Evolutionary conservation across 2,888 invertebrate species (phyloP).

Genomic region (Tanytarsus gracilentus): DNA sequence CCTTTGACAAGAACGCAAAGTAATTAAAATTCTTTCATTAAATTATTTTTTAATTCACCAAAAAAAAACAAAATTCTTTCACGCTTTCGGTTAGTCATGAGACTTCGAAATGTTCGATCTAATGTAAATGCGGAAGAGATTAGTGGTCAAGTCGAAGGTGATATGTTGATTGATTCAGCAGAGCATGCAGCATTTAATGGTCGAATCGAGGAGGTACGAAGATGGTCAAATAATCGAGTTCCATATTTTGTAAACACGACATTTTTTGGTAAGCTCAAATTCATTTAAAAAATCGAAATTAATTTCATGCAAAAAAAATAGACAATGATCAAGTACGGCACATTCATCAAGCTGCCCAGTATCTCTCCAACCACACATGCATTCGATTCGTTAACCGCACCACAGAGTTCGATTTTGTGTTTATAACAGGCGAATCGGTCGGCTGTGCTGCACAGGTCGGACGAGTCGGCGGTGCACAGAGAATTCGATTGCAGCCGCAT

Average conservation of each 20-base stretch:
- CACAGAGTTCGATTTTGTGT: slow-evolving; percentile 1
- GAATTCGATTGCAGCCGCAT: slow-evolving; percentile 16
- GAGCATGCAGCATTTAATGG: slow-evolving; percentile 31
- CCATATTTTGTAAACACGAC: slow-evolving; percentile 55
- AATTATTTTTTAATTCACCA: too few species aligned
- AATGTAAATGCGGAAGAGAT: slow-evolving; percentile 51
- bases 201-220: slow-evolving; percentile 42
- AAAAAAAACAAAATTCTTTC: too few species aligned
- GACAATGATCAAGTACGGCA: slow-evolving; percentile 9
- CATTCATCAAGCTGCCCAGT: slow-evolving; percentile 11
- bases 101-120: neutral
- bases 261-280: slow-evolving; percentile 38
- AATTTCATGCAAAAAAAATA: neutral
- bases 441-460: slow-evolving; percentile 11
- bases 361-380: neutral
- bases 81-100: neutral
- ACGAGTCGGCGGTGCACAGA: slow-evolving; percentile 2
- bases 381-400: slow-evolving; percentile 1
- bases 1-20: too few species aligned
- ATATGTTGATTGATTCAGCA: slow-evolving; percentile 53
- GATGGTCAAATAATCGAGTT: slow-evolving; percentile 58
- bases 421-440: slow-evolving; percentile 17
- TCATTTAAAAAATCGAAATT: neutral
- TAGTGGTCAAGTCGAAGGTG: slow-evolving; percentile 64
- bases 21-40: too few species aligned